Percentiles rank a stretch among this genome's conserved stretches.
Conservation (phyloP, 2,888 invertebrate species). For the Colostygia pectinataria region DNA sequence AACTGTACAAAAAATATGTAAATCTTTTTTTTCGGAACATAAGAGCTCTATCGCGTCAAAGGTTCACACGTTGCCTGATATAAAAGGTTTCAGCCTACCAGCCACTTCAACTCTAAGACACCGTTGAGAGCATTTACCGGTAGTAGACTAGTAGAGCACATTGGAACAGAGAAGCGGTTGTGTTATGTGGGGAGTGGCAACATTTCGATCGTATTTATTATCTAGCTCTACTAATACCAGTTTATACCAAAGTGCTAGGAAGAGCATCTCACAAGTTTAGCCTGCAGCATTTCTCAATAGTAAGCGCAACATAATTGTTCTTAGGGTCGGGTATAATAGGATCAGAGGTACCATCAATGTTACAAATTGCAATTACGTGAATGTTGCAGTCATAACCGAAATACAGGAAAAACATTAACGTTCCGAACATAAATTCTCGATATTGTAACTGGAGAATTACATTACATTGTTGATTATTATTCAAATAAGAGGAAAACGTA, state of each 20-base stretch:
- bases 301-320: constrained; percentile 21
- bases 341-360: constrained; percentile 17
- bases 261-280: background rate
- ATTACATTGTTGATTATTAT: constrained; percentile 1
- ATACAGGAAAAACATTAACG: constrained; percentile 16
- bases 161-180: constrained; percentile 10
- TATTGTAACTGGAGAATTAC: constrained; percentile 4
- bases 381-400: constrained; percentile 20
- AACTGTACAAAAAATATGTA: no score
- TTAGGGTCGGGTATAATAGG: constrained; percentile 12
- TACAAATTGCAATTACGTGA: constrained; percentile 28
- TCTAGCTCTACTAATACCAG: constrained; percentile 1
- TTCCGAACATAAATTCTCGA: constrained; percentile 19
- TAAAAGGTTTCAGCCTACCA: no score
- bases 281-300: constrained; percentile 16
- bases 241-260: background rate
- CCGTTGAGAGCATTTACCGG: constrained; percentile 10
- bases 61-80: constrained; percentile 9
- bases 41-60: constrained; percentile 14
- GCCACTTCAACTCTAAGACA: constrained; percentile 3
- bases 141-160: background rate
- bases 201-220: constrained; percentile 9
- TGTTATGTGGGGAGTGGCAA: constrained; percentile 9
- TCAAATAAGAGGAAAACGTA: background rate
- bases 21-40: constrained; percentile 1